Evolutionary conservation across 2,113 vertebrate species (phyloP), one percentile per base, ranked within the genome.

Genomic region (Panurus biarmicus): DNA sequence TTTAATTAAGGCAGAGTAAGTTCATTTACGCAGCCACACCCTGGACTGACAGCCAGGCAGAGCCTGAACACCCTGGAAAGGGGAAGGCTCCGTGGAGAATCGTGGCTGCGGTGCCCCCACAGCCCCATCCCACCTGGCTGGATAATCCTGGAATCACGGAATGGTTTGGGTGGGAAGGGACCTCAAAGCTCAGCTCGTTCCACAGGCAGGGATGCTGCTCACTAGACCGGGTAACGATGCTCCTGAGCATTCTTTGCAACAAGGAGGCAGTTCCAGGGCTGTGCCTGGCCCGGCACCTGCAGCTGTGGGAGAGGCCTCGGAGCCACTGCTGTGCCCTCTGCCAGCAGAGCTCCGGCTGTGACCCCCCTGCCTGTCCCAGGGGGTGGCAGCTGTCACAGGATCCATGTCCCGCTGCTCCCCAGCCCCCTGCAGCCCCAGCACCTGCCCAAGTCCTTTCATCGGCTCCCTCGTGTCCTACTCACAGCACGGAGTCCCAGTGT

Each of bases 11-110:
- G 12, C 84, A 24, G 38, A 60, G 80, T 4, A 36, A 71, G 19
- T 95, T 95, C 91, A 78, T 91, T 94, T 87, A 28, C 66, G n/a
- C 87, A 47, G 94, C 91, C 93, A 66, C 96, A 58, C 93, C 93
- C 93, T 83, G 44, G 19, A 14, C 93, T 57, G 89, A 51, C 45
- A 47, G 19, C 12, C 79, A 48, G 70, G 75, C 10, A 5, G 28
- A 90, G 69, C 64, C 77, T 9, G 24, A 44, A 9, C 7, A 1
- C 19, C n/a, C 81, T 6, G 38, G 4, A 31, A 31, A 19, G 13
- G 21, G 7, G 35, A 42, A 38, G 20, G 70, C 38, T 74, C 5
- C 2, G n/a, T 0, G 0, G 50, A 24, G 47, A 12, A 58, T 23
- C 0, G 4, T 0, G 6, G 53, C 50, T 10, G 23, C 0, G 0